Evolutionary conservation across 2,888 invertebrate species (phyloP), one percentile per base, ranked within the genome.

Genomic region (Carpatolechia fugitivella): DNA sequence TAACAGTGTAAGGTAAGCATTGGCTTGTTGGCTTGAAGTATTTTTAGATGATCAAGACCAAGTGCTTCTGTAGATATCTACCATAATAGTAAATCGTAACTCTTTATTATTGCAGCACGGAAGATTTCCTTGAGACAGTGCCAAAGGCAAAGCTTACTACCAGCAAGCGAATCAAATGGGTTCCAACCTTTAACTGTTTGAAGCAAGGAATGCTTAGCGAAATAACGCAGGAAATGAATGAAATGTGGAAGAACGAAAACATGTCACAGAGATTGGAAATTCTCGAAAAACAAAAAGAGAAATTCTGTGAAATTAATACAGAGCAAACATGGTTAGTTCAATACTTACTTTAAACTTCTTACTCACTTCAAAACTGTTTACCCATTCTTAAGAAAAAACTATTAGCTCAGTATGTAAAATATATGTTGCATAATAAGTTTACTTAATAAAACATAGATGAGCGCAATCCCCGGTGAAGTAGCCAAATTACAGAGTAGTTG

Each of bases 231-330:
- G 88, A 90, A 65, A 61, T 89, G 44, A 78, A 72, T 61, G 69
- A 77, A 2, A 84, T 91, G 87, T 91, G 91, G 91, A 73, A 82
- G 56, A 81, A 81, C 62, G 90, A 91, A 65, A 78, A 83, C 56
- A 85, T 91, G 79, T 71, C 77, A 11, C 70, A 76, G 38, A 90
- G 88, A 63, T 62, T 87, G 36, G 84, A 83, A 60, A 60, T 72
- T 44, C 67, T 88, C 36, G 85, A 86, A 60, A 82, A 82, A 56
- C 90, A 87, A 62, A 85, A 78, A 56, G 84, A 84, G 60, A 88
- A 84, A 61, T 87, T 76, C 68, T 59, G 64, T 41, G 81, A 86
- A 48, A 60, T 76, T 4, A 74, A 76, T 61, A 61, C 68, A 30
- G 72, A 74, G n/a, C n/a, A n/a, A 60, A 55, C 24, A 33, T 33